A percentile compares a stretch with the other conserved stretches of the same genome.
Evolutionary conservation across 2,113 vertebrate genomes (phyloP).

Genomic region (Dicentrarchus labrax): DNA sequence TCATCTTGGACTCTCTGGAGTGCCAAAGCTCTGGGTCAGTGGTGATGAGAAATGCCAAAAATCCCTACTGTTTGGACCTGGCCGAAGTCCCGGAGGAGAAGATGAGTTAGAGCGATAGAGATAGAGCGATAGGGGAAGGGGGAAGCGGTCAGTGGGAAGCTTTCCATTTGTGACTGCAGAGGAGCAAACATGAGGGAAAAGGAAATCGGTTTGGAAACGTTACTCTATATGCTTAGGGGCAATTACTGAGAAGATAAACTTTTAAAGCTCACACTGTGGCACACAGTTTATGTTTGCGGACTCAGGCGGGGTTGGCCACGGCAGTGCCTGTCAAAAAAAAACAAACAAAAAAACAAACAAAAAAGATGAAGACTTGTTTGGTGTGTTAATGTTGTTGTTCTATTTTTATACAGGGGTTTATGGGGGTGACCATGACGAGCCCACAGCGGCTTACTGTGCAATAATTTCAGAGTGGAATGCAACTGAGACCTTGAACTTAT

Average conservation of each 20-base stretch:
- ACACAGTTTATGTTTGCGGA: conserved; percentile 71
- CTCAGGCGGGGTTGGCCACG: conserved; percentile 66
- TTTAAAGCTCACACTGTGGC: conserved; percentile 72
- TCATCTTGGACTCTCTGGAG: conserved; percentile 64
- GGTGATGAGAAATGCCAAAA: conserved; percentile 77
- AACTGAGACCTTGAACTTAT: conserved; percentile 84
- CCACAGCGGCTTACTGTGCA: conserved; percentile 94
- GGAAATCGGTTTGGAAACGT: conserved; percentile 64
- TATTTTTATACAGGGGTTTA: conserved; percentile 91
- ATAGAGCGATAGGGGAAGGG: conserved; percentile 31
- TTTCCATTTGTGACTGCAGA: conserved; percentile 60
- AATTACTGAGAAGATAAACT: conserved; percentile 66
- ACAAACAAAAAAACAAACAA: conserved; percentile 71
- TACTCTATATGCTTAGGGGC: conserved; percentile 45
- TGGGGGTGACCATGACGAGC: conserved; percentile 88
- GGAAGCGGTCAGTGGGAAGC: conserved; percentile 47
- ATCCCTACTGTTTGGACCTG: conserved; percentile 74
- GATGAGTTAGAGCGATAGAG: conserved; percentile 41
- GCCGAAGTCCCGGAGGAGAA: conserved; percentile 67
- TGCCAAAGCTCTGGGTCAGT: conserved; percentile 66
- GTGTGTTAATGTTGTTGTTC: conserved; percentile 89
- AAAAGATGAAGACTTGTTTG: conserved; percentile 85
- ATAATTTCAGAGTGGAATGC: conserved; percentile 91
- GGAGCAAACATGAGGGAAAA: conserved; percentile 41
- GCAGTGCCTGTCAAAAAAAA: conserved; percentile 81